Evolutionary conservation across 2,113 vertebrate genomes (phyloP), one percentile per base, ranked within the genome.

Genomic region (Megaceryle torquata): DNA sequence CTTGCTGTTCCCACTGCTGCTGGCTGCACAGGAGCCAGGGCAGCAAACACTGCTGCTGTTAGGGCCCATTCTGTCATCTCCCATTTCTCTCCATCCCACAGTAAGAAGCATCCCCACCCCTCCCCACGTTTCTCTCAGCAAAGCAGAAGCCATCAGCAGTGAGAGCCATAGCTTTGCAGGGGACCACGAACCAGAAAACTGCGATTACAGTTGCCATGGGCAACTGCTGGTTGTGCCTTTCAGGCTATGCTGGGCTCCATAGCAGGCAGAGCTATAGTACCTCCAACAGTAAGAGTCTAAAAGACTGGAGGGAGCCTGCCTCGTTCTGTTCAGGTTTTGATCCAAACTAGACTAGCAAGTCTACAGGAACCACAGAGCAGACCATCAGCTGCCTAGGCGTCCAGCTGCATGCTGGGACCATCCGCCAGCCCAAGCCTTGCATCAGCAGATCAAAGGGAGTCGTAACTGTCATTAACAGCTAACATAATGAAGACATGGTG

Each of bases 171-270:
- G 57, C 53, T 71, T 78, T 53, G 43, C 81, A 56, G 69, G 26
- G 26, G 26, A 53, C 69, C 48, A 53, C 57, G 81, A 86, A 63
- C 29, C 35, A 56, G 83, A 81, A 71, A 41, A 33, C 25, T 14
- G 5, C n/a, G n/a, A 89, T 86, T 89, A 37, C 50, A 41, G 95
- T 92, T 97, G 95, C 89, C 41, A 93, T 50, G 74, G 91, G 93
- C 86, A 96, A 96, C 96, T 48, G 33, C 86, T 79, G 24, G 35
- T 41, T 53, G 18, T 26, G 50, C 39, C 65, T 53, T 76, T 35
- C 31, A 76, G 63, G 28, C 70, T 82, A 15, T 11, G 24, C 83
- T 57, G 69, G 69, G 43, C 22, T 76, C 77, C 70, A 39, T 3
- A 64, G 43, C 69, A 35, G 11, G 13, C 43, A 82, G 61, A 89